A percentile compares a stretch with the other conserved stretches of the same genome.
Evolutionary conservation across 2,797 vertebrate species (phyloP).

Genomic region (Prionace glauca): DNA sequence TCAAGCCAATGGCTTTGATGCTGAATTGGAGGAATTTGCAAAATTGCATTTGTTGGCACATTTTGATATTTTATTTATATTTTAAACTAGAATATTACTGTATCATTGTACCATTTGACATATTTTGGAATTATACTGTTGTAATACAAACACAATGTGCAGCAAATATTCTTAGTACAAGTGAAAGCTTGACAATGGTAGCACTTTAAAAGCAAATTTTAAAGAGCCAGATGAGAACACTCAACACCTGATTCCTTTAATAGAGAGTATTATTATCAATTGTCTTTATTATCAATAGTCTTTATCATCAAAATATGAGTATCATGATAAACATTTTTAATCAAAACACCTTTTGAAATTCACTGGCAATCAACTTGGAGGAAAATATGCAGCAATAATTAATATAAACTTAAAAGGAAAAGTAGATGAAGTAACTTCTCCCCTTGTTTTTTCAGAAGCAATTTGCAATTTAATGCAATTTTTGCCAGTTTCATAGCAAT

Average conservation of each 20-base stretch:
- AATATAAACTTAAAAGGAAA: neutral
- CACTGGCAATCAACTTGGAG: neutral
- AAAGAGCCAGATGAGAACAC: neutral
- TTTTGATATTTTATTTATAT: neutral
- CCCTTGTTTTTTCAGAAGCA: no score
- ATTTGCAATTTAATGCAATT: neutral
- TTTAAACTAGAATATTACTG: neutral
- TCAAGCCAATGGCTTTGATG: neutral
- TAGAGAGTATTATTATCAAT: neutral
- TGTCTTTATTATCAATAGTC: no score
- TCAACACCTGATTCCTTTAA: neutral
- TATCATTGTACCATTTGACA: neutral
- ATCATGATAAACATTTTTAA: neutral
- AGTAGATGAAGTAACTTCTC: neutral
- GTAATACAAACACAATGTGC: neutral
- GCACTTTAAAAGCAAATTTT: neutral
- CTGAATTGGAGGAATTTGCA: neutral
- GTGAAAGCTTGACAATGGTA: neutral
- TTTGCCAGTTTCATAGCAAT: no score
- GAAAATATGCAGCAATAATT: neutral
- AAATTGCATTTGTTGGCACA: neutral
- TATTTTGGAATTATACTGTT: neutral
- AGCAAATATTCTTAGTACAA: neutral
- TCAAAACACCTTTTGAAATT: neutral
- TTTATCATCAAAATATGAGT: no score